Evolutionary conservation across 2,797 vertebrate genomes (phyloP), one percentile per base, ranked within the genome.

Genomic region (Muraenolepis orangiensis): DNA sequence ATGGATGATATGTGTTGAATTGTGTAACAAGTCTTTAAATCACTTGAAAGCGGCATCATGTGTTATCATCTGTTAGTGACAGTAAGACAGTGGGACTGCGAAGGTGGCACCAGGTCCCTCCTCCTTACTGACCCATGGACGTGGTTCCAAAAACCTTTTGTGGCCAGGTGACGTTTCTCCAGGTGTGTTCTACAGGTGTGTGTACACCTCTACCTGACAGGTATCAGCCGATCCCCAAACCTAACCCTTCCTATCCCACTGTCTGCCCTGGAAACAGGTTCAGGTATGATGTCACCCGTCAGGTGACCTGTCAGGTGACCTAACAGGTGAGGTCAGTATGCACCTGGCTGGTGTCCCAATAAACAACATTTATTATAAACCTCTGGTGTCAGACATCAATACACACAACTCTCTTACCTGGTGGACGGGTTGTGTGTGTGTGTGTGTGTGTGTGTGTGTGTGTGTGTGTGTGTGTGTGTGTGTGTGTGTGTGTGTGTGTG

Each of bases 21-120:
- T n/a, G n/a, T n/a, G n/a, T n/a, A n/a, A n/a, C n/a, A n/a, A n/a
- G n/a, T n/a, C n/a, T n/a, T n/a, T n/a, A n/a, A n/a, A n/a, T n/a
- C n/a, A n/a, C n/a, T n/a, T n/a, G n/a, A n/a, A n/a, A n/a, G n/a
- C n/a, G n/a, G n/a, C n/a, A n/a, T n/a, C n/a, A n/a, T n/a, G n/a
- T n/a, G n/a, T n/a, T n/a, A n/a, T n/a, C n/a, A n/a, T n/a, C n/a
- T n/a, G n/a, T n/a, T n/a, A n/a, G n/a, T 29, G 61, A 29, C n/a
- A 29, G 26, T 29, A 20, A 20, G 13, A 51, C 18, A 13, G 12
- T 20, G 11, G 7, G 61, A 6, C 10, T 14, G 61, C 28, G 69
- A 42, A 84, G 81, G 81, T 80, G 81, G 86, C 85, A 83, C 82
- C 26, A 70, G 81, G 86, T 89, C 81, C 51, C 20, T 32, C 11